Evolutionary conservation across 30 jellyfish, hydroid and myxozoan genomes (phyloP).

Genomic region (Aurelia aurita complex sp. Pacific): DNA sequence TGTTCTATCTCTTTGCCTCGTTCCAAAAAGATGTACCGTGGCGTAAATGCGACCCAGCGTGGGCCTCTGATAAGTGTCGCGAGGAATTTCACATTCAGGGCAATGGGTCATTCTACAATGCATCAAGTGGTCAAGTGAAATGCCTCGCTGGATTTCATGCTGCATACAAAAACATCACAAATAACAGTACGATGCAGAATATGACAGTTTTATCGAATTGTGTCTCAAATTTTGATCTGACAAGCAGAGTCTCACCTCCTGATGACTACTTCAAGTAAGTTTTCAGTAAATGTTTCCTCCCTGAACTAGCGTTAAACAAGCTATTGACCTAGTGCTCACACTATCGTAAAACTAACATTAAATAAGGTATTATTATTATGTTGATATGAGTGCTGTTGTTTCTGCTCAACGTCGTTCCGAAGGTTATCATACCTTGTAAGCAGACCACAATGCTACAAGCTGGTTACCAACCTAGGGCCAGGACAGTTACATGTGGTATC

Average conservation of each 20-base stretch:
- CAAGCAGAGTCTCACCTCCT: slow-evolving; percentile 64
- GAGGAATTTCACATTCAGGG: slow-evolving; percentile 61
- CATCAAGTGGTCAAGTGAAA: slow-evolving; percentile 40
- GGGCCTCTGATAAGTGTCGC: slow-evolving; percentile 82
- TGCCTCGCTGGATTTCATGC: slow-evolving; percentile 64
- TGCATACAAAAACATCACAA: slow-evolving; percentile 49
- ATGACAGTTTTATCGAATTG: slow-evolving; percentile 47
- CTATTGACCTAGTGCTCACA: no score
- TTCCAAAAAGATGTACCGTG: slow-evolving; percentile 85
- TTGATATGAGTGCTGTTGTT: no score
- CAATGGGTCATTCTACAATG: slow-evolving; percentile 74
- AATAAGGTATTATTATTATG: no score
- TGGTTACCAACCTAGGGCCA: no score
- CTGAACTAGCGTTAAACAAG: no score
- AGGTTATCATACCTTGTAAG: no score
- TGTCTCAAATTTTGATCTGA: slow-evolving; percentile 26
- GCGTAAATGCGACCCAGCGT: slow-evolving; percentile 83
- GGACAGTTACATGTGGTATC: no score
- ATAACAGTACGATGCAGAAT: slow-evolving; percentile 26
- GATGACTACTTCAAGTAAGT: slow-evolving; percentile 85
- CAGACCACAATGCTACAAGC: no score
- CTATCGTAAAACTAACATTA: no score
- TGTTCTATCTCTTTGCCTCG: slow-evolving; percentile 83
- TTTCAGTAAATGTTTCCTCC: not conserved
- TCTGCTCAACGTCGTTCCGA: no score